Conservation (phyloP, 1,140 invertebrate genomes). For the Reticulitermes speratus region DNA sequence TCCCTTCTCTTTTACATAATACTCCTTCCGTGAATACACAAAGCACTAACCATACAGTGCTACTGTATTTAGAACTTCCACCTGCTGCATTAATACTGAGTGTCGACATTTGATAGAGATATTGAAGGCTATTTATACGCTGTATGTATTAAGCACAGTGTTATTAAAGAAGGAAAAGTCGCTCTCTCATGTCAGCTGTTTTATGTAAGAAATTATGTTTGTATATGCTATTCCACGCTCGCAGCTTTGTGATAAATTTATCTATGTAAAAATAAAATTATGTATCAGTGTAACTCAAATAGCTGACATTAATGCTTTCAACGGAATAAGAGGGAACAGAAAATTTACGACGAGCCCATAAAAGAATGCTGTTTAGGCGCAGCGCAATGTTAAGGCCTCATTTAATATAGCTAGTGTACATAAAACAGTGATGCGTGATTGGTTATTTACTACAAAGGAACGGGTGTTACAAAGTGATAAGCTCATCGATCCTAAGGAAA, state of each 20-base stretch:
- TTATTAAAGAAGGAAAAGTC: not conserved
- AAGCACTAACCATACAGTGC: too few relatives aligned
- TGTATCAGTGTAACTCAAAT: not conserved
- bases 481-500: not conserved
- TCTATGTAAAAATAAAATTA: not conserved
- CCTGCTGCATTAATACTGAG: too few relatives aligned
- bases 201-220: not conserved
- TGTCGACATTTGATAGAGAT: too few relatives aligned
- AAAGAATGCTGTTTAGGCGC: not conserved
- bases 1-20: too few relatives aligned
- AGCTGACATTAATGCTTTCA: not conserved
- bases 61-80: too few relatives aligned
- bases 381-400: not conserved
- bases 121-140: too few relatives aligned
- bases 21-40: too few relatives aligned
- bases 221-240: not conserved
- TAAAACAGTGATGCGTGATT: slow-evolving; percentile 13
- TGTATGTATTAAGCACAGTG: not conserved
- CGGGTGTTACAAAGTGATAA: not conserved
- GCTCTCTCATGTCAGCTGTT: not conserved
- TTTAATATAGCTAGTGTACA: slow-evolving; percentile 14
- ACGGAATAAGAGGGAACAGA: not conserved
- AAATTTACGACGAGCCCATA: not conserved
- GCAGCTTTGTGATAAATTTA: not conserved
- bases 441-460: slow-evolving; percentile 1